phyloP scores from a whole-genome alignment of 1,140 invertebrate species.

The Panagrolaimus sp. region DNA sequence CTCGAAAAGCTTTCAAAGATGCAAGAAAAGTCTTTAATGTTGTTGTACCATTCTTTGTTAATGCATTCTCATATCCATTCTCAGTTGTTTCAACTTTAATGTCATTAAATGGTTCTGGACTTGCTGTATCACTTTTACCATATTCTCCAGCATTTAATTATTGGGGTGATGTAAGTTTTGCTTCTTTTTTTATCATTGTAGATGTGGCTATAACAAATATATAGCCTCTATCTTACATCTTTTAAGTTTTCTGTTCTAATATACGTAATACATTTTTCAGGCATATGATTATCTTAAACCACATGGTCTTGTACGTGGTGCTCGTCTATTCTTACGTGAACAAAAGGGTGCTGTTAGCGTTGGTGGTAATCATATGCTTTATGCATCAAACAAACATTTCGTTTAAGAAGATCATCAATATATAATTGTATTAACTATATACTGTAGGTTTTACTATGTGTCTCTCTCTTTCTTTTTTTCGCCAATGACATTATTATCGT shows the following conservation, averaged over 20 bases:
- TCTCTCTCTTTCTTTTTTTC: no score
- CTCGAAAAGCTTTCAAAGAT: constrained; percentile 22
- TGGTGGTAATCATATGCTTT: constrained; percentile 47
- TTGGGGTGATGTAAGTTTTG: no score
- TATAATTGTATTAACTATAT: neutral
- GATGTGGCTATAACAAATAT: no score
- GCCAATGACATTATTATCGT: no score
- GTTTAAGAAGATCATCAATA: no score
- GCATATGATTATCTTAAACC: constrained; percentile 52
- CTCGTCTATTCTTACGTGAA: constrained; percentile 49
- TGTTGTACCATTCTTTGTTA: constrained; percentile 44
- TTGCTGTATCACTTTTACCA: constrained; percentile 53
- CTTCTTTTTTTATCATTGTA: no score
- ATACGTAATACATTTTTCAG: no score
- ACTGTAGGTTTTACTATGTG: no score
- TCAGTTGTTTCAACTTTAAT: constrained; percentile 49
- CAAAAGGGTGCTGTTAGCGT: constrained; percentile 49
- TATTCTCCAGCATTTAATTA: constrained; percentile 49
- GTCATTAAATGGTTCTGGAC: constrained; percentile 51
- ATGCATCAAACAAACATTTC: constrained; percentile 56
- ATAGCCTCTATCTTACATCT: no score
- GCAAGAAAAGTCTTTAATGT: constrained; percentile 20
- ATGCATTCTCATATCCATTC: constrained; percentile 48
- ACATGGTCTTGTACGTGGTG: constrained; percentile 42
- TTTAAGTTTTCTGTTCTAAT: no score